Conservation (phyloP, 2,797 vertebrate species). For the Phrynocephalus forsythii region DNA sequence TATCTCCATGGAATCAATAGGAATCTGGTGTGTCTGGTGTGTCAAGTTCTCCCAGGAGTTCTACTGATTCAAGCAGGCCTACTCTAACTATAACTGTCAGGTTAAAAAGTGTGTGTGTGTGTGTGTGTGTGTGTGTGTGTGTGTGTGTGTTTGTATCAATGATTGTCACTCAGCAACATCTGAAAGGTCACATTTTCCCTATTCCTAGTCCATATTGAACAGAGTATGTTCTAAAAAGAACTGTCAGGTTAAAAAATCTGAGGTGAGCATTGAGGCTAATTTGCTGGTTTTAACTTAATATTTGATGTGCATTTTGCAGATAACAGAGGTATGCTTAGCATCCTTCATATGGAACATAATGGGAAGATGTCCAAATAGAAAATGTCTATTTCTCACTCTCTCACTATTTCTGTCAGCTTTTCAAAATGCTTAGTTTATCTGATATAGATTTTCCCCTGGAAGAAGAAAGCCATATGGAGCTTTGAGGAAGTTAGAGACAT, state of each 20-base stretch:
- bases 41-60: too few species aligned
- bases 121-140: too few species aligned
- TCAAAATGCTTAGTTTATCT: constrained; percentile 15
- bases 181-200: too few species aligned
- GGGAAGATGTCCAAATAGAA: constrained; percentile 4
- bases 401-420: not conserved
- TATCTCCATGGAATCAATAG: too few species aligned
- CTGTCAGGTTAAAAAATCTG: constrained; percentile 39
- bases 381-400: not conserved
- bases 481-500: not conserved
- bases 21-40: too few species aligned
- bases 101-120: too few species aligned
- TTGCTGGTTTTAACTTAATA: constrained; percentile 31
- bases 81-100: too few species aligned
- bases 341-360: not conserved
- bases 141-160: too few species aligned
- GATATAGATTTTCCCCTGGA: constrained; percentile 1
- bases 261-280: not conserved
- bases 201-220: not conserved
- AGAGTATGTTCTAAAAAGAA: constrained; percentile 43
- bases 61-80: too few species aligned
- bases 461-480: not conserved
- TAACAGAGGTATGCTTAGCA: constrained; percentile 12
- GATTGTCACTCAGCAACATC: too few species aligned
- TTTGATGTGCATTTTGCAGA: constrained; percentile 25